A percentile compares a stretch with the other conserved stretches of the same genome.
These are phyloP conservation scores for Ceyx melanurus DNA, from an alignment of 2,113 vertebrate genomes.

Conservation along the genomic window DNA sequence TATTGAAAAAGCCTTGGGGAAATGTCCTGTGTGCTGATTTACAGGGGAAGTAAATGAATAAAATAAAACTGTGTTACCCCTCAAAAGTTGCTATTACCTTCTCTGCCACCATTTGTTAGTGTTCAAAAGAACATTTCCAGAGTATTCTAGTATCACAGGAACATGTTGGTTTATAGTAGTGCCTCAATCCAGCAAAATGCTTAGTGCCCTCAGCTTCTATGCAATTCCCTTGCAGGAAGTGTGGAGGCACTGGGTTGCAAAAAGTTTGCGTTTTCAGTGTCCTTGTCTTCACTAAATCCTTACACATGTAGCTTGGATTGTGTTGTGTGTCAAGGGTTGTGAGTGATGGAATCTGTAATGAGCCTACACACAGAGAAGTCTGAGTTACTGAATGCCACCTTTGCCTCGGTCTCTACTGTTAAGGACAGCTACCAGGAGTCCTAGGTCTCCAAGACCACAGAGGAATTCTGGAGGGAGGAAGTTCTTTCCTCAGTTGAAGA, in stretches of 20 bases:
- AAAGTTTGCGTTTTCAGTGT: background rate
- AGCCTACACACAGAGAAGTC: background rate
- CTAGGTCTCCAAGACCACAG: no score
- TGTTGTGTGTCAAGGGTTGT: background rate
- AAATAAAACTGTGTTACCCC: background rate
- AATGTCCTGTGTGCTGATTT: background rate
- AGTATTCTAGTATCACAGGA: background rate
- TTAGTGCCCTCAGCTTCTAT: background rate
- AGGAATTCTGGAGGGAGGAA: no score
- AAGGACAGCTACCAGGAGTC: no score
- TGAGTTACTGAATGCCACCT: no score
- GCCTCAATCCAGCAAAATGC: background rate
- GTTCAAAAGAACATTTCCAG: background rate
- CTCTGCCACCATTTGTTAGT: background rate
- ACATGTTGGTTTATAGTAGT: background rate
- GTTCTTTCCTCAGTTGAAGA: no score
- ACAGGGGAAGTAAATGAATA: background rate
- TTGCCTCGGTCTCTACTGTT: no score
- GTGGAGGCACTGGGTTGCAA: background rate
- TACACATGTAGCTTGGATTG: background rate
- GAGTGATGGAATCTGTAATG: background rate
- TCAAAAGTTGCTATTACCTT: background rate
- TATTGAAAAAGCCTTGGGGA: background rate
- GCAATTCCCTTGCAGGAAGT: background rate
- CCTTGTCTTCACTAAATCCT: background rate